phyloP scores from a whole-genome alignment of 2,113 vertebrate genomes.

The Pedetes capensis region DNA sequence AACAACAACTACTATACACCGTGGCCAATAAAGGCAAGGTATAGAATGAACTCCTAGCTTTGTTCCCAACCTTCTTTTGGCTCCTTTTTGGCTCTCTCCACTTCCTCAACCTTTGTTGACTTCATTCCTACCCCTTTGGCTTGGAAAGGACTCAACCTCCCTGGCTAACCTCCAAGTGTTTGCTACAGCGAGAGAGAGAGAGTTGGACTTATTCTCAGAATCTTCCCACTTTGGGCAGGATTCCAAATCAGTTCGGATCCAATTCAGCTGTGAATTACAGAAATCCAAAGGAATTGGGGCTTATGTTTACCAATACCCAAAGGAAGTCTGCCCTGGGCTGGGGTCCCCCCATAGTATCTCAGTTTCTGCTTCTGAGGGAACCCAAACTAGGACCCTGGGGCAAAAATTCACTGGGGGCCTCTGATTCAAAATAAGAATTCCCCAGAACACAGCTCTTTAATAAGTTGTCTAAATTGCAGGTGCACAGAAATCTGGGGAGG shows the following conservation, averaged over 20 bases:
- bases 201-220: not conserved
- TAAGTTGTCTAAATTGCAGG: not conserved
- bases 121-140: not conserved
- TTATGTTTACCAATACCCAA: not conserved
- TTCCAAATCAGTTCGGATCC: not conserved
- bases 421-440: slow-evolving; percentile 37
- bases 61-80: not conserved
- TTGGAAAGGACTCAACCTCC: not conserved
- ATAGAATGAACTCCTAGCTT: not conserved
- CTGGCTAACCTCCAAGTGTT: slow-evolving; percentile 18
- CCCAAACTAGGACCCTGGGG: not conserved
- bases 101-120: slow-evolving; percentile 17
- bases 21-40: not conserved
- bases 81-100: not conserved
- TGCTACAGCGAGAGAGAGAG: not conserved
- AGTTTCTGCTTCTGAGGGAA: slow-evolving; percentile 11
- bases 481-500: not conserved
- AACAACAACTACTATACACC: not conserved
- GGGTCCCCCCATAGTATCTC: not conserved
- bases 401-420: not conserved
- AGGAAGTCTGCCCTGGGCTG: not conserved
- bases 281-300: not conserved
- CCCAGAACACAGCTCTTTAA: not conserved
- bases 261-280: slow-evolving; percentile 3
- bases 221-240: not conserved